Evolutionary conservation across 1,140 invertebrate species (phyloP).

Genomic region (Trissolcus basalis): DNA sequence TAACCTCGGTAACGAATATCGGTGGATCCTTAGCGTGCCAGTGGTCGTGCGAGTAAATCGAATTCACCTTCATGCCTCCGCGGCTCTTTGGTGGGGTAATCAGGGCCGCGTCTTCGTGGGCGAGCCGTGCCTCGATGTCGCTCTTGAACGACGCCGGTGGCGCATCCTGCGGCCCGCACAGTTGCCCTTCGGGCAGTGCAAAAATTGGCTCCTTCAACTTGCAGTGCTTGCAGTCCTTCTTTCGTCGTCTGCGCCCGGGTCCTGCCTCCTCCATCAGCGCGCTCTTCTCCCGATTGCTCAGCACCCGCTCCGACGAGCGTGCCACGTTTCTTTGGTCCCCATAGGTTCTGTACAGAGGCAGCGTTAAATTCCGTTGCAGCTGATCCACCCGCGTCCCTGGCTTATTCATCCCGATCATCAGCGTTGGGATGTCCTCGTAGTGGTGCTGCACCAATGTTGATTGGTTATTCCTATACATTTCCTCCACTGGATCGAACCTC

Average conservation of each 20-base stretch:
- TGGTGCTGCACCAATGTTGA: slow-evolving; percentile 59
- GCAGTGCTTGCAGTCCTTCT: slow-evolving; percentile 73
- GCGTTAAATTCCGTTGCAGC: slow-evolving; percentile 65
- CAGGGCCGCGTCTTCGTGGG: slow-evolving; percentile 62
- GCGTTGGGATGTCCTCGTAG: slow-evolving; percentile 69
- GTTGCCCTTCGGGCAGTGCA: slow-evolving; percentile 34
- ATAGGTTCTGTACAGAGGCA: slow-evolving; percentile 59
- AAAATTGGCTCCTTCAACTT: slow-evolving; percentile 64
- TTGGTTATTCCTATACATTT: slow-evolving; percentile 3
- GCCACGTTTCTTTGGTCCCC: slow-evolving; percentile 50
- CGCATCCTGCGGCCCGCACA: slow-evolving; percentile 35
- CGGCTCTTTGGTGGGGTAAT: slow-evolving; percentile 61
- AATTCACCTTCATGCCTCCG: slow-evolving; percentile 72
- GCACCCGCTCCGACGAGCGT: slow-evolving; percentile 65
- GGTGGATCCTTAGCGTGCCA: slow-evolving; percentile 67
- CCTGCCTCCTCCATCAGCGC: slow-evolving; percentile 30
- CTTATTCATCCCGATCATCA: neutral
- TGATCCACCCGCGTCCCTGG: slow-evolving; percentile 15
- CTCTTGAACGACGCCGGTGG: slow-evolving; percentile 60
- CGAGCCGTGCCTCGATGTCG: slow-evolving; percentile 60
- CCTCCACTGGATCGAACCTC: no score
- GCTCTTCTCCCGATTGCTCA: slow-evolving; percentile 56
- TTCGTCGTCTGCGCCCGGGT: slow-evolving; percentile 62
- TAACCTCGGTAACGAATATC: slow-evolving; percentile 68
- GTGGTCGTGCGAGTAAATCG: slow-evolving; percentile 73